Evolutionary conservation across 2,888 invertebrate genomes (phyloP).

Genomic region (Psococerastis gibbosa): DNA sequence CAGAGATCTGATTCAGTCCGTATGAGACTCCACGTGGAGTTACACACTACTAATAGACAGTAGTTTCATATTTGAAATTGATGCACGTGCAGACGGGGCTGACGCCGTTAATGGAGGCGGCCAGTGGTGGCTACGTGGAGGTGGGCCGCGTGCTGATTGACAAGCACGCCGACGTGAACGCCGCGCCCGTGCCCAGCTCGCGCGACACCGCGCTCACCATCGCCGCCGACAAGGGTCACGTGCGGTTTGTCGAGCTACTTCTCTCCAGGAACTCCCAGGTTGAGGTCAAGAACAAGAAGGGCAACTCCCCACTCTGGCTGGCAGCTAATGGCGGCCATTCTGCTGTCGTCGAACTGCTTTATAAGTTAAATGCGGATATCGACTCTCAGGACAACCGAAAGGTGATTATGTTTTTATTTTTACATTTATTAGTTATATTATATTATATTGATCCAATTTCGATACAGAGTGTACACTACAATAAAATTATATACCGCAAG

Average conservation of each 20-base stretch:
- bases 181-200: constrained; percentile 93
- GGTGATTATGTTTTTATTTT: too few species aligned
- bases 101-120: constrained; percentile 98
- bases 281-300: constrained; percentile 98
- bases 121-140: constrained; percentile 97
- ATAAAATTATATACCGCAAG: too few species aligned
- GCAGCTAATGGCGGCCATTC: constrained; percentile 96
- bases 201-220: constrained; percentile 97
- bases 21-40: not conserved
- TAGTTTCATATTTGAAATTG: constrained; percentile 9
- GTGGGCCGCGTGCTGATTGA: constrained; percentile 90
- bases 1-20: not conserved
- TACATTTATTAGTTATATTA: too few species aligned
- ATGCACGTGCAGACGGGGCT: constrained; percentile 63
- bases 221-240: constrained; percentile 98
- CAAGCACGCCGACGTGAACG: constrained; percentile 96
- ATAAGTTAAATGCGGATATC: constrained; percentile 79
- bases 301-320: constrained; percentile 94
- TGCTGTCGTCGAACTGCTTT: constrained; percentile 87
- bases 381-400: constrained; percentile 97
- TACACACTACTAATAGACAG: not conserved
- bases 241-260: constrained; percentile 72
- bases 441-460: too few species aligned
- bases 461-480: too few species aligned
- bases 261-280: constrained; percentile 50